Evolutionary conservation across 2,888 invertebrate species (phyloP).

Genomic region (Agonopterix subpropinquella): DNA sequence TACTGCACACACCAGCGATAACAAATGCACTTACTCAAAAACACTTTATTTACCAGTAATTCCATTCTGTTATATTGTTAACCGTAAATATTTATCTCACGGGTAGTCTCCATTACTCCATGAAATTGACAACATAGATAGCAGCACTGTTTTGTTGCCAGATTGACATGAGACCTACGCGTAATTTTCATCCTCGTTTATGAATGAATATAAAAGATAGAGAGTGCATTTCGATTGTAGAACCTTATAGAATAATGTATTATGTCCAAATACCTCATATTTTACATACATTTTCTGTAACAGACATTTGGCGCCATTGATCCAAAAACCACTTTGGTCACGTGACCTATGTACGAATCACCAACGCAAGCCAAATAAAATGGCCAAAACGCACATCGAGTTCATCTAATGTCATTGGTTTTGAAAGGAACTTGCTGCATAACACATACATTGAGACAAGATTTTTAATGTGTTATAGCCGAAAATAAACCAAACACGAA

Average conservation of each 20-base stretch:
- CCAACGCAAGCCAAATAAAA: conserved; percentile 76
- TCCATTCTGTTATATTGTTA: conserved; percentile 54
- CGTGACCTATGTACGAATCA: conserved; percentile 76
- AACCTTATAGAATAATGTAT: conserved; percentile 26
- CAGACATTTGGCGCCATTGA: conserved; percentile 76
- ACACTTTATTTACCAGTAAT: conserved; percentile 22
- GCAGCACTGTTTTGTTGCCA: conserved; percentile 79
- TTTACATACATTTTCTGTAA: conserved; percentile 71
- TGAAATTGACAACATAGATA: conserved; percentile 88
- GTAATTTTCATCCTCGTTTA: conserved; percentile 45
- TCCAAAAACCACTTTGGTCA: conserved; percentile 70
- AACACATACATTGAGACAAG: conserved; percentile 60
- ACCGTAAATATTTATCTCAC: conserved; percentile 79
- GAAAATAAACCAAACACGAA: conserved; percentile 48
- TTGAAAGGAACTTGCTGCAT: conserved; percentile 61
- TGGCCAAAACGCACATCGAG: conserved; percentile 76
- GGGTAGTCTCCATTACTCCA: conserved; percentile 78
- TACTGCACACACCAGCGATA: conserved; percentile 10
- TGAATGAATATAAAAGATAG: conserved; percentile 28
- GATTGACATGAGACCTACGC: conserved; percentile 73
- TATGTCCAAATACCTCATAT: conserved; percentile 30
- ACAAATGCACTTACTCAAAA: conserved; percentile 37
- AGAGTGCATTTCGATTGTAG: conserved; percentile 25
- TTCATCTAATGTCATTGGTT: conserved; percentile 70
- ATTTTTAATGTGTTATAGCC: conserved; percentile 38